Evolutionary conservation across 2,888 invertebrate species (phyloP).

Genomic region (Eilema griseolum): DNA sequence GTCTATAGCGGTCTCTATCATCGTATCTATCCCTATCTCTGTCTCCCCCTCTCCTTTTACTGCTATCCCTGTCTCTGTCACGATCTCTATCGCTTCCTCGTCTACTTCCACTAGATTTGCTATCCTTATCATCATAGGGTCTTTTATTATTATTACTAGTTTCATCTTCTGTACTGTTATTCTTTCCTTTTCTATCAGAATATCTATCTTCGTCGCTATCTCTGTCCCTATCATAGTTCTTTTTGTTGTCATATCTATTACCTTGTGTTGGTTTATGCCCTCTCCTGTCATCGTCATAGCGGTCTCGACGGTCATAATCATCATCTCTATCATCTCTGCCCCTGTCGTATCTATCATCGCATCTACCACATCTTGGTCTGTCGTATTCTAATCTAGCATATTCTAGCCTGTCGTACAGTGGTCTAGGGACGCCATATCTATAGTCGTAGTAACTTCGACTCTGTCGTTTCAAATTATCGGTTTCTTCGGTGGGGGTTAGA

Average conservation of each 20-base stretch:
- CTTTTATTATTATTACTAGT: slow-evolving; percentile 71
- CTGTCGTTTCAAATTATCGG: slow-evolving; percentile 65
- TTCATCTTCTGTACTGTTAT: slow-evolving; percentile 73
- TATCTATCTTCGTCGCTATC: slow-evolving; percentile 66
- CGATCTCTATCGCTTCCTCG: slow-evolving; percentile 64
- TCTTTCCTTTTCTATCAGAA: slow-evolving; percentile 61
- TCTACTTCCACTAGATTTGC: slow-evolving; percentile 61
- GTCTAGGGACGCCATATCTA: slow-evolving; percentile 67
- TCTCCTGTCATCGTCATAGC: slow-evolving; percentile 60
- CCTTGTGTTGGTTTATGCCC: slow-evolving; percentile 73
- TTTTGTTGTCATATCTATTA: slow-evolving; percentile 70
- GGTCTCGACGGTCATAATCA: slow-evolving; percentile 60
- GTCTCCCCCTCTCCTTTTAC: slow-evolving; percentile 47
- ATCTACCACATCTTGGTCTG: slow-evolving; percentile 72
- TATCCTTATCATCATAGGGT: slow-evolving; percentile 65
- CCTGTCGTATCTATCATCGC: slow-evolving; percentile 61
- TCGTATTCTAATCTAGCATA: slow-evolving; percentile 62
- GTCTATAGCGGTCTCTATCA: slow-evolving; percentile 78
- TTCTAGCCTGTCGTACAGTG: slow-evolving; percentile 65
- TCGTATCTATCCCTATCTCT: slow-evolving; percentile 67
- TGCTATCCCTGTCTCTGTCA: slow-evolving; percentile 67
- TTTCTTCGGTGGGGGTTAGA: slow-evolving; percentile 53
- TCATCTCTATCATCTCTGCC: slow-evolving; percentile 60
- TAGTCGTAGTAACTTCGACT: slow-evolving; percentile 78
- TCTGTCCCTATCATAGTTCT: slow-evolving; percentile 52